Evolutionary conservation across 2,888 invertebrate genomes (phyloP), one percentile per base, ranked within the genome.

Genomic region (Auanema sp.): DNA sequence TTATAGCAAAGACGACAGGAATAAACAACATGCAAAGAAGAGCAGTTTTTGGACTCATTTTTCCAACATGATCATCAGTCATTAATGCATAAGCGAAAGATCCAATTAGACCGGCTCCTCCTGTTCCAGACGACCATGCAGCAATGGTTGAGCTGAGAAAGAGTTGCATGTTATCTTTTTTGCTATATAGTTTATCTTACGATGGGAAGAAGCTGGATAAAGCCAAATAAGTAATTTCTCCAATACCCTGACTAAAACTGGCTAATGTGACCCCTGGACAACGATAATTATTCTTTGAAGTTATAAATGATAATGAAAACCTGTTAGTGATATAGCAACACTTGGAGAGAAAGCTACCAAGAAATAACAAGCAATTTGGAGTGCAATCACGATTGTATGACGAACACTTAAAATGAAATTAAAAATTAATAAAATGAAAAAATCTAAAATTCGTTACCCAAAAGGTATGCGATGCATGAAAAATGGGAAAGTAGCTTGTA

Each of bases 71-170:
- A 10, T 89, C 83, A 33, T 87, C 80, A 44, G 89, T 88, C n/a
- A 92, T 84, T 1, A 88, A 88, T 6, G 91, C 69, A 25, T 78
- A 76, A n/a, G 75, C 72, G 51, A 81, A 72, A 0, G 78, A 69
- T 0, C 78, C 92, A 72, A 91, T 87, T 56, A 92, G 87, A 51
- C 92, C 92, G 52, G 92, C 92, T 44, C 90, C 90, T 14, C 85
- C 40, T 0, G 92, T 92, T 11, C 92, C 92, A 3, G 91, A 91
- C 16, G 91, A 91, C 91, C 91, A 92, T 1, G 91, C 89, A 1
- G 91, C 91, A 21, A 92, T 88, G 0, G 89, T 89, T 84, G 90
- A 89, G 83, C 91, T 91, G 72, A 50, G 16, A 21, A 47, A n/a
- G n/a, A n/a, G n/a, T n/a, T 16, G n/a, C 10, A 2, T 18, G 2